Percentiles rank a stretch among this genome's conserved stretches.
Conservation (phyloP, 2,888 invertebrate genomes). For the Dastarcus helophoroides region DNA sequence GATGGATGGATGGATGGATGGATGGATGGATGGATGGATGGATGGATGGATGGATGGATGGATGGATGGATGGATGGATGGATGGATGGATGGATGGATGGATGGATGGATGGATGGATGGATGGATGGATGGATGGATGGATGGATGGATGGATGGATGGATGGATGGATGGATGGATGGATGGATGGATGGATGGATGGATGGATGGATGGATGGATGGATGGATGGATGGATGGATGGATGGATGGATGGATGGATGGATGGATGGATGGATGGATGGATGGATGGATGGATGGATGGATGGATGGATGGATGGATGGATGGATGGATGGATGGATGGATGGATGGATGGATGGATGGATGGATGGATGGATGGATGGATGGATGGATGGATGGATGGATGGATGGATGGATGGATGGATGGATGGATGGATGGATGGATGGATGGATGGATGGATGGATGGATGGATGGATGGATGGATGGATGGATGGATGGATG, state of each 20-base stretch:
- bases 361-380: slow-evolving; percentile 5
- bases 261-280: slow-evolving; percentile 5
- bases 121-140: slow-evolving; percentile 5
- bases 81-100: slow-evolving; percentile 5
- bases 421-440: slow-evolving; percentile 5
- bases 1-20: slow-evolving; percentile 5
- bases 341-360: slow-evolving; percentile 5
- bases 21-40: slow-evolving; percentile 5
- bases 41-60: slow-evolving; percentile 5
- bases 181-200: slow-evolving; percentile 5
- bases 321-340: slow-evolving; percentile 5
- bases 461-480: slow-evolving; percentile 5
- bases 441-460: slow-evolving; percentile 5
- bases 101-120: slow-evolving; percentile 5
- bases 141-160: slow-evolving; percentile 5
- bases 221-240: slow-evolving; percentile 5
- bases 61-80: slow-evolving; percentile 5
- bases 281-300: slow-evolving; percentile 5
- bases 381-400: slow-evolving; percentile 5
- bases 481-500: slow-evolving; percentile 5
- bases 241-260: slow-evolving; percentile 5
- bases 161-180: slow-evolving; percentile 5
- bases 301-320: slow-evolving; percentile 5
- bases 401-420: slow-evolving; percentile 5
- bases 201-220: slow-evolving; percentile 5